phyloP scores from a whole-genome alignment of 2,797 vertebrate species.

The Tenualosa ilisha region DNA sequence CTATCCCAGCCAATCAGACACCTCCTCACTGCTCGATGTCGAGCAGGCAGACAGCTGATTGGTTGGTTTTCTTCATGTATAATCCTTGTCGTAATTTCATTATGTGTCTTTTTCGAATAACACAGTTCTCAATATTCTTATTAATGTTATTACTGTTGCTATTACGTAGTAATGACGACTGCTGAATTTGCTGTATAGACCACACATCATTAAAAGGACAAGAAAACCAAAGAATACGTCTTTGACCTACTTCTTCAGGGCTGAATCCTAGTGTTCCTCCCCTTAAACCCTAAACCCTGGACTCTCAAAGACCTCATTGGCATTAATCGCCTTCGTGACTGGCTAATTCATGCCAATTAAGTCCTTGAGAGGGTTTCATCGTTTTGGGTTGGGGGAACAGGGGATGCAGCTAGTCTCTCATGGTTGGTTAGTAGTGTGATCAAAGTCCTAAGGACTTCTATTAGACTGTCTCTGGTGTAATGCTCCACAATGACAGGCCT shows the following conservation, averaged over 20 bases:
- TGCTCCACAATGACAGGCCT: too few relatives aligned
- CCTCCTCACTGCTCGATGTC: conserved; percentile 33
- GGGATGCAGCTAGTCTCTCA: too few relatives aligned
- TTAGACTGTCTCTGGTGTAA: too few relatives aligned
- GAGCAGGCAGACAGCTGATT: conserved; percentile 39
- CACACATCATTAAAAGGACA: conserved; percentile 50
- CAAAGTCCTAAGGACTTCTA: too few relatives aligned
- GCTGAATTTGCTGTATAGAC: conserved; percentile 50
- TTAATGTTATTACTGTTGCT: conserved; percentile 43
- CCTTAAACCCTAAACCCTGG: too few relatives aligned
- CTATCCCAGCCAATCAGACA: conserved; percentile 34
- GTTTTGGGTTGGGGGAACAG: too few relatives aligned
- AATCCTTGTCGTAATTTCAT: conserved; percentile 46
- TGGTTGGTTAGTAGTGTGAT: too few relatives aligned
- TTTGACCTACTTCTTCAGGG: conserved; percentile 4
- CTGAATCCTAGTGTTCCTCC: too few relatives aligned
- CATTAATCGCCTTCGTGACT: too few relatives aligned
- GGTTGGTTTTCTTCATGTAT: conserved; percentile 44
- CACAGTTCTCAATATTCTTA: conserved; percentile 52
- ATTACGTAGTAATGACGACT: conserved; percentile 41
- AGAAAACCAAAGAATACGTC: conserved; percentile 34
- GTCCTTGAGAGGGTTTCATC: too few relatives aligned
- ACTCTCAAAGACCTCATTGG: too few relatives aligned
- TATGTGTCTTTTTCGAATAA: conserved; percentile 46
- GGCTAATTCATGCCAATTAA: too few relatives aligned